Evolutionary conservation across 1,140 invertebrate species (phyloP).

Genomic region (Papilio machaon): DNA sequence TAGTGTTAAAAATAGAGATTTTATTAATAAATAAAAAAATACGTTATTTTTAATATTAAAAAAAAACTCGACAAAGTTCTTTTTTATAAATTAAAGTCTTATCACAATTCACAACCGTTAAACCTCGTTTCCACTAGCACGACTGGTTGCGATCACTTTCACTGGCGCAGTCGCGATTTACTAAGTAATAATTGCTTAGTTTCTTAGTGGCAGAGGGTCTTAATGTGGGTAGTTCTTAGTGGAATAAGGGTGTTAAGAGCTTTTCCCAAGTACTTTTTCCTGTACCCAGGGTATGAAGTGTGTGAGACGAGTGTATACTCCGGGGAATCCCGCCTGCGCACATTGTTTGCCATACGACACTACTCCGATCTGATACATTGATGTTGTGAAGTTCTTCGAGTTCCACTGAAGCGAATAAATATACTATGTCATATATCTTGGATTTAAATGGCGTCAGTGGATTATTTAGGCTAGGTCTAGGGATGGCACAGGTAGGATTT

Average conservation of each 20-base stretch:
- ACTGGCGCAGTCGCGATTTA: background rate
- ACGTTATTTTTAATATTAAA: background rate
- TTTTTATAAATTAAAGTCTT: background rate
- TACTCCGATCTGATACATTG: constrained; percentile 84
- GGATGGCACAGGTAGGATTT: too few relatives aligned
- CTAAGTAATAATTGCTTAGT: background rate
- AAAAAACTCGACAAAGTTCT: background rate
- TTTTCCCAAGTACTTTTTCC: constrained; percentile 52
- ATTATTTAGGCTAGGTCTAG: too few relatives aligned
- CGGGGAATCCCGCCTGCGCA: constrained; percentile 88
- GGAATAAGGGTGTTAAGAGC: background rate
- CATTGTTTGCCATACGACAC: constrained; percentile 89
- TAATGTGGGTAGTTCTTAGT: background rate
- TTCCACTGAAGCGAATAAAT: constrained; percentile 56
- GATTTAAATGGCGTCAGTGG: too few relatives aligned
- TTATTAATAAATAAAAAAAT: background rate
- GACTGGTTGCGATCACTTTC: background rate
- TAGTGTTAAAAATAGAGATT: background rate
- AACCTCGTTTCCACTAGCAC: background rate
- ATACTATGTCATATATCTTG: too few relatives aligned
- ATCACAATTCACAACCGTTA: constrained; percentile 7
- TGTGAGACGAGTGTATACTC: constrained; percentile 89
- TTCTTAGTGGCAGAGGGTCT: background rate
- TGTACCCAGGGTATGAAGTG: constrained; percentile 86
- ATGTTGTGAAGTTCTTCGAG: constrained; percentile 47